Evolutionary conservation across 2,888 invertebrate species (phyloP).

Genomic region (Microctonus brassicae): DNA sequence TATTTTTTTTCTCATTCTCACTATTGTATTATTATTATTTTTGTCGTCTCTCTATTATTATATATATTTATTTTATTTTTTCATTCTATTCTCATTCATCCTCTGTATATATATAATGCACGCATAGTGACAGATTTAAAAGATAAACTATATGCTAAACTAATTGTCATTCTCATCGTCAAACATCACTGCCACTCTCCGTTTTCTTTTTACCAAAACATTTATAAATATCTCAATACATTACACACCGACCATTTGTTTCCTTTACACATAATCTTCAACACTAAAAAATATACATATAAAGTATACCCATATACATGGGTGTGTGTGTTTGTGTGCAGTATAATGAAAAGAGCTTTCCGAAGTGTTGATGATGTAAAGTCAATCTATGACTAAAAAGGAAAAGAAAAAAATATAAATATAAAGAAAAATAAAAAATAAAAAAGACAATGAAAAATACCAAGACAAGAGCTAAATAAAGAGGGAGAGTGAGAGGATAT

Average conservation of each 20-base stretch:
- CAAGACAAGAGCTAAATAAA: neutral
- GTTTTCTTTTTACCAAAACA: conserved; percentile 8
- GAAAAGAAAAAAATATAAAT: neutral
- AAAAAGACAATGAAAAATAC: neutral
- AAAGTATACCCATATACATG: neutral
- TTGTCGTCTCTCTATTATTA: neutral
- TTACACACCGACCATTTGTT: neutral
- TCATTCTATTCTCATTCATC: neutral
- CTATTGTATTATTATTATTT: neutral
- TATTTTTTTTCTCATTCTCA: neutral
- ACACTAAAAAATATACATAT: neutral
- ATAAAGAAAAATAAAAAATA: neutral
- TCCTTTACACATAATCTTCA: conserved; percentile 21
- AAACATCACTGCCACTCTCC: neutral
- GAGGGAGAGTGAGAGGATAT: conserved; percentile 30
- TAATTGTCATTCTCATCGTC: conserved; percentile 33
- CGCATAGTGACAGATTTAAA: conserved; percentile 10
- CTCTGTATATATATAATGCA: neutral
- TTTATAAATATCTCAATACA: neutral
- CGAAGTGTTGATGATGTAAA: neutral
- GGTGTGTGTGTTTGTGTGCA: neutral
- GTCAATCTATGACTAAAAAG: neutral
- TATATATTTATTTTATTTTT: neutral
- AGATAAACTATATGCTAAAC: conserved; percentile 23
- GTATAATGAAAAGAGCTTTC: conserved; percentile 17